phyloP scores from a whole-genome alignment of 2,113 vertebrate species.

The Limnothrissa miodon region DNA sequence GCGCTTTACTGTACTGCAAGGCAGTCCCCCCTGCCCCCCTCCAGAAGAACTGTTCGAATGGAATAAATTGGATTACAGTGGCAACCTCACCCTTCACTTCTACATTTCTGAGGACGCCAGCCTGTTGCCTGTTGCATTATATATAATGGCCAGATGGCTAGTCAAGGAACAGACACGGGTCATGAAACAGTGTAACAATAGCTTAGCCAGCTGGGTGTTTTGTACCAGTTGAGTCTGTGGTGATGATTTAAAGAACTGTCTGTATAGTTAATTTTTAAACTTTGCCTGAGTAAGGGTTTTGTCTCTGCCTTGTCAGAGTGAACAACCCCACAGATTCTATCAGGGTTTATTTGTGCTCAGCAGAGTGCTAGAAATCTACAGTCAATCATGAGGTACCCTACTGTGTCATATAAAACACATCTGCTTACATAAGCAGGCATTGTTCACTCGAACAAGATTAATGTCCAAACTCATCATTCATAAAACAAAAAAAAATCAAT shows the following conservation, averaged over 20 bases:
- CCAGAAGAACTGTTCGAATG: background rate
- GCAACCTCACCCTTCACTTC: background rate
- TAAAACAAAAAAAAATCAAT: background rate
- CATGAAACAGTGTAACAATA: conserved; percentile 31
- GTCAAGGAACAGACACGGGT: conserved; percentile 24
- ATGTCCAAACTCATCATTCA: background rate
- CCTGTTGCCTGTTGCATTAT: conserved; percentile 55
- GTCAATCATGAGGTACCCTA: background rate
- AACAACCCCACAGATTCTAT: background rate
- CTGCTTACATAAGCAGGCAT: background rate
- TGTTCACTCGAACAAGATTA: background rate
- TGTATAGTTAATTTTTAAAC: conserved; percentile 1
- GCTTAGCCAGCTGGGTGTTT: background rate
- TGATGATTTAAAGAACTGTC: background rate
- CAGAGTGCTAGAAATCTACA: background rate
- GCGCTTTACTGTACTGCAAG: background rate
- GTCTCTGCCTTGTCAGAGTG: background rate
- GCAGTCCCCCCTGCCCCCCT: background rate
- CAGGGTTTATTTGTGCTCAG: background rate
- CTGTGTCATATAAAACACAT: background rate
- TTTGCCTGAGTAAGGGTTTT: background rate
- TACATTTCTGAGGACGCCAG: conserved; percentile 16
- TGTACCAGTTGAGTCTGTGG: background rate
- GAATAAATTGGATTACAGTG: conserved; percentile 4
- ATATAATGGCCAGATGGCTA: conserved; percentile 60